Evolutionary conservation across 1,140 invertebrate species (phyloP), one percentile per base, ranked within the genome.

Genomic region (Drosophila nasuta): DNA sequence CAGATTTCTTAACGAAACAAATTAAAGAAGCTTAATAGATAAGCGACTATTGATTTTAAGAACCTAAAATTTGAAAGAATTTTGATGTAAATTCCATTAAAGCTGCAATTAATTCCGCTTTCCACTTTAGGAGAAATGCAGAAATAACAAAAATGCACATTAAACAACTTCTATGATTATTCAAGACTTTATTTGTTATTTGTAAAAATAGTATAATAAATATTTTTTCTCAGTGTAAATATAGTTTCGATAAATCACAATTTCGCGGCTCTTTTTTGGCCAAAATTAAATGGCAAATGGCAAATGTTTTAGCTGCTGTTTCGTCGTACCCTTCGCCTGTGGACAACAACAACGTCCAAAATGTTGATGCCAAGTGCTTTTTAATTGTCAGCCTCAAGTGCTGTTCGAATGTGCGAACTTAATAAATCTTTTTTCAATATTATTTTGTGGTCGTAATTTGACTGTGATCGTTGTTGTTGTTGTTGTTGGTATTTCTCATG

Each of bases 351-450:
- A 25, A 25, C 52, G 69, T 56, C 57, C 66, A 62, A 69, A 25
- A 69, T 74, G 48, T 69, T 25, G 57, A 74, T 82, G 77, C 3
- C 57, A 49, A 88, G 85, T 88, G 81, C 82, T 88, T 81, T 88
- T 88, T 88, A 88, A 88, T 88, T 89, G 85, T 88, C 85, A 89
- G 85, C 85, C 72, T 79, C 78, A 81, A 88, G 85, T 88, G 85
- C 80, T 83, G 77, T 83, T 83, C 63, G 71, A 88, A 88, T 88
- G 85, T 88, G 85, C 82, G 85, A 88, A 88, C 85, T 88, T 88
- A 85, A 88, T 88, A 88, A 81, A 88, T 88, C 81, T 75, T 71
- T 78, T 74, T 68, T 60, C 28, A 5, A 62, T 57, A 60, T 69
- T 66, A 66, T 79, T 80, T 69, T 62, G 57, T 71, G 25, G n/a